These are phyloP conservation scores for Naja naja DNA, from an alignment of 2,113 vertebrate genomes.

Conservation along the genomic window DNA sequence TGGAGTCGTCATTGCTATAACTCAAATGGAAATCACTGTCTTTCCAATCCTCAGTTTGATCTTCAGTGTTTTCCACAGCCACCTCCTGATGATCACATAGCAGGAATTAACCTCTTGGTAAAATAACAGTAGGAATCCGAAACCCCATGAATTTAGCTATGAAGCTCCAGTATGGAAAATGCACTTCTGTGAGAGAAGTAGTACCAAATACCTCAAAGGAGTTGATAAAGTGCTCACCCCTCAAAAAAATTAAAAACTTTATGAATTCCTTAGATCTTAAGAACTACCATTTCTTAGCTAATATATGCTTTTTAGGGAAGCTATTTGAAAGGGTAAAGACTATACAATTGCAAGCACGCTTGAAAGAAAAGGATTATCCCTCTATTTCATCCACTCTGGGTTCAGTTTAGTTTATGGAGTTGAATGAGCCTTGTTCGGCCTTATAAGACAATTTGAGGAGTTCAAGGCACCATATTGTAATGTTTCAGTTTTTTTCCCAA, in stretches of 20 bases:
- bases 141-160: background rate
- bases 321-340: background rate
- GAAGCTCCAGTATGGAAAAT: background rate
- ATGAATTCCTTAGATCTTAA: background rate
- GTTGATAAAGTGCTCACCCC: background rate
- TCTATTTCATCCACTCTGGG: background rate
- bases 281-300: background rate
- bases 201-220: background rate
- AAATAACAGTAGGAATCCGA: background rate
- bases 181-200: background rate
- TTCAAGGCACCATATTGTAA: background rate
- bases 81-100: slow-evolving; percentile 48
- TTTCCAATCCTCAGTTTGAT: slow-evolving; percentile 36
- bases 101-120: background rate
- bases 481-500: background rate
- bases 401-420: background rate
- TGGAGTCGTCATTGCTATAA: slow-evolving; percentile 23
- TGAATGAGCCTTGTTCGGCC: background rate
- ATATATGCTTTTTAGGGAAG: background rate
- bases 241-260: background rate
- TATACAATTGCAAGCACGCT: background rate
- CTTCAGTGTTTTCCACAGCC: slow-evolving; percentile 40
- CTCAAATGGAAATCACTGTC: slow-evolving; percentile 32
- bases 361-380: background rate
- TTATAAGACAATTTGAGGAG: background rate